Evolutionary conservation across 2,888 invertebrate genomes (phyloP), one percentile per base, ranked within the genome.

Genomic region (Thymelicus lineola): DNA sequence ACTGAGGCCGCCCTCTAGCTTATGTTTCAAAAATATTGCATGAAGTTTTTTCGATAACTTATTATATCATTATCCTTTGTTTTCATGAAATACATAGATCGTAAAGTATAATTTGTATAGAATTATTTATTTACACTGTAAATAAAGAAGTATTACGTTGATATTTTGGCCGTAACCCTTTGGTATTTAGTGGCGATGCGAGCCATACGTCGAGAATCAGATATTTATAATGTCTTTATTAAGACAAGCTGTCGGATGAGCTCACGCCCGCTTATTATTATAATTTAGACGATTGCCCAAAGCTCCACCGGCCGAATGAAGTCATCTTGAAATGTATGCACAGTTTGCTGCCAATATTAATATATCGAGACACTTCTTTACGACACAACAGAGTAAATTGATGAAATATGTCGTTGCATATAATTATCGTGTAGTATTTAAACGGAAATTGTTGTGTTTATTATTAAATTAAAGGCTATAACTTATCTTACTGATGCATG

Each of bases 221-320:
- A 91, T 91, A 91, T 92, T 88, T 92, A 89, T 93, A 93, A 93
- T 93, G 90, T 88, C 93, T 93, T 91, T 92, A 93, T 93, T 91
- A 92, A 92, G 89, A 86, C 88, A 82, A 85, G 85, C 87, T 84
- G 87, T 88, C 85, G 86, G 79, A 79, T 82, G 85, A 86, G 85
- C 87, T 90, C 90, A 89, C 91, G 88, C 91, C 90, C 92, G 89
- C 88, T 93, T 93, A 93, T 93, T 93, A 93, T 91, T 89, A 89
- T 93, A 93, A 93, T 93, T 90, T 91, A 93, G 91, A 91, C 90
- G 90, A 88, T 85, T 91, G 91, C 91, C 92, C 85, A 90, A 90
- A 93, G 91, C 89, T 84, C 81, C 82, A 79, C 79, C 80, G 83
- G 77, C 78, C 78, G 85, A 90, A 93, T 93, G 90, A 93, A 93